Evolutionary conservation across 2,797 vertebrate genomes (phyloP).

Genomic region (Decapterus maruadsi): DNA sequence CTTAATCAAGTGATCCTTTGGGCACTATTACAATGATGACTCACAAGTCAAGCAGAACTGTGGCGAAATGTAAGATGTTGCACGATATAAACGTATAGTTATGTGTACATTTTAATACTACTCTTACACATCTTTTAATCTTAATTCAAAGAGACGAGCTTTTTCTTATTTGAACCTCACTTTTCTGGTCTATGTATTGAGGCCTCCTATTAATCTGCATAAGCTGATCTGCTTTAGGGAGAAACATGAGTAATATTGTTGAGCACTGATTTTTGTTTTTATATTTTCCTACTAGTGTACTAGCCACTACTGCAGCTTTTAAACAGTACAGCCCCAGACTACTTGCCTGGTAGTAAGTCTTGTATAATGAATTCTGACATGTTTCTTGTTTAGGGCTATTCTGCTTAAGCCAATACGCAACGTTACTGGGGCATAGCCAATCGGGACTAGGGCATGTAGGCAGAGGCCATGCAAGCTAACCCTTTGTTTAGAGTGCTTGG

Average conservation of each 20-base stretch:
- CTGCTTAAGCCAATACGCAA: slow-evolving; percentile 78
- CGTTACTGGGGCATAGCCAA: slow-evolving; percentile 78
- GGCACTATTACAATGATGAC: slow-evolving; percentile 36
- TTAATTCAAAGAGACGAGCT: slow-evolving; percentile 26
- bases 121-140: slow-evolving; percentile 10
- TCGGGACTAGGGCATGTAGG: slow-evolving; percentile 69
- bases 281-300: slow-evolving; percentile 37
- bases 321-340: slow-evolving; percentile 58
- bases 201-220: slow-evolving; percentile 60
- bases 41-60: slow-evolving; percentile 46
- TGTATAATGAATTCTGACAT: slow-evolving; percentile 82
- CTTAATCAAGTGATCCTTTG: slow-evolving; percentile 73
- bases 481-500: slow-evolving; percentile 80
- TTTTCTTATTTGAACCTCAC: slow-evolving; percentile 28
- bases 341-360: slow-evolving; percentile 57
- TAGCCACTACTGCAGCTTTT: slow-evolving; percentile 57
- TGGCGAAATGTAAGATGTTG: slow-evolving; percentile 20
- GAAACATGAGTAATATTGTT: slow-evolving; percentile 57
- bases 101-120: slow-evolving; percentile 1
- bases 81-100: background rate
- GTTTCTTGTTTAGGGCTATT: slow-evolving; percentile 77
- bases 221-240: slow-evolving; percentile 60
- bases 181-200: slow-evolving; percentile 31
- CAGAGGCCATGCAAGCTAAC: slow-evolving; percentile 73
- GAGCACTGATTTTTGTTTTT: slow-evolving; percentile 56